These are phyloP conservation scores for Sphaeramia orbicularis DNA, from an alignment of 2,797 vertebrate genomes.

Conservation along the genomic window DNA sequence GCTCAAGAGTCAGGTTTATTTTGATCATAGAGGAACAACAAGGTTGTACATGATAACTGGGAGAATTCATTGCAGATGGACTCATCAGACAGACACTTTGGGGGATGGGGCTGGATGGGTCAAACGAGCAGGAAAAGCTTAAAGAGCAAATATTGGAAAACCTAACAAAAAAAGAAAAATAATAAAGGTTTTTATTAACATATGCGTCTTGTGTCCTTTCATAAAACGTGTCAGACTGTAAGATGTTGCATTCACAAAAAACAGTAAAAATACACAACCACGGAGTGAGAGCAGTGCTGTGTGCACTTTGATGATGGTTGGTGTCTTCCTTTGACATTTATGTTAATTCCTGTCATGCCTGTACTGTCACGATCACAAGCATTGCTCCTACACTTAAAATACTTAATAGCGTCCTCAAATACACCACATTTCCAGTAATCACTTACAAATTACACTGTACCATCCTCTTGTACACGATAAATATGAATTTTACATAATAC, in stretches of 20 bases:
- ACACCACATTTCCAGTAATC: no score
- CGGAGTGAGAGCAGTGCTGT: background rate
- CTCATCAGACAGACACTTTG: slow-evolving; percentile 54
- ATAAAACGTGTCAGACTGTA: background rate
- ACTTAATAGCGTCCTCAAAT: background rate
- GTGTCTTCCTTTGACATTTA: background rate
- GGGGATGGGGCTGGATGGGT: slow-evolving; percentile 59
- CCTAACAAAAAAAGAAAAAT: slow-evolving; percentile 79
- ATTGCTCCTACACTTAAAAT: background rate
- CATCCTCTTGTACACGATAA: background rate
- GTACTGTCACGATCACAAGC: background rate
- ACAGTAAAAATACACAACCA: background rate
- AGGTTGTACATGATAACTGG: slow-evolving; percentile 56
- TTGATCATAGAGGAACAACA: slow-evolving; percentile 84
- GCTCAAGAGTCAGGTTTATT: slow-evolving; percentile 78
- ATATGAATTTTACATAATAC: background rate
- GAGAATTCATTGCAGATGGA: slow-evolving; percentile 48
- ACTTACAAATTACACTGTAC: background rate
- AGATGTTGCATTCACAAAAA: background rate
- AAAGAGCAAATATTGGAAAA: slow-evolving; percentile 74
- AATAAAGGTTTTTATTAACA: slow-evolving; percentile 95
- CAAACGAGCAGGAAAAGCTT: slow-evolving; percentile 58
- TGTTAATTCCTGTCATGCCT: slow-evolving; percentile 17
- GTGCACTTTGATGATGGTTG: background rate
- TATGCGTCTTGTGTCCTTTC: slow-evolving; percentile 34